These are phyloP conservation scores for Chelonia mydas DNA, from an alignment of 2,797 vertebrate species.

Conservation along the genomic window DNA sequence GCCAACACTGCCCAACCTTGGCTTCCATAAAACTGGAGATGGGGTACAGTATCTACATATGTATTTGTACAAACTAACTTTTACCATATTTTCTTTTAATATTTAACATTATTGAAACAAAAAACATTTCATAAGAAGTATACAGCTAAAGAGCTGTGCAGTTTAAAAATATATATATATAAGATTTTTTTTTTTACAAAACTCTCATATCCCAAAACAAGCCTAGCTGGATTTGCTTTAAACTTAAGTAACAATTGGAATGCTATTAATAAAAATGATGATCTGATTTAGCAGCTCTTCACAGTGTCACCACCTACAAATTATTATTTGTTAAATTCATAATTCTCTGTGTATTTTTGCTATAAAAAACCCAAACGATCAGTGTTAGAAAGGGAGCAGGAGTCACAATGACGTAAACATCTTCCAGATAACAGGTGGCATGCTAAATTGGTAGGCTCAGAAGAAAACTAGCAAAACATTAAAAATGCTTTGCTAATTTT, in stretches of 20 bases:
- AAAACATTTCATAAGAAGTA: background rate
- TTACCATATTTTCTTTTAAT: background rate
- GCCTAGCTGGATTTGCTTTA: background rate
- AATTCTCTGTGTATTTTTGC: background rate
- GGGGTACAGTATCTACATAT: conserved; percentile 84
- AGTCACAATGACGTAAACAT: background rate
- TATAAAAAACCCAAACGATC: background rate
- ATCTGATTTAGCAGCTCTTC: background rate
- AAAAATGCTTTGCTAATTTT: background rate
- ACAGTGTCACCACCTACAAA: background rate
- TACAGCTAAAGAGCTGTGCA: background rate
- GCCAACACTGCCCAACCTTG: conserved; percentile 95
- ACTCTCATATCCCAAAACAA: background rate
- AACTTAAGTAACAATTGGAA: background rate
- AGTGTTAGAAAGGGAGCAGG: background rate
- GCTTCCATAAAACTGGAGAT: conserved; percentile 93
- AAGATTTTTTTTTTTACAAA: background rate
- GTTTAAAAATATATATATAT: background rate
- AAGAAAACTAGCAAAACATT: background rate
- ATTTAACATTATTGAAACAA: background rate
- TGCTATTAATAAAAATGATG: background rate
- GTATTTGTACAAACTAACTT: conserved; percentile 40
- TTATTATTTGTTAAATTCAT: background rate
- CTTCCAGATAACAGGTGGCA: background rate
- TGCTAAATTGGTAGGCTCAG: background rate